A percentile compares a stretch with the other conserved stretches of the same genome.
phyloP scores from a whole-genome alignment of 2,888 invertebrate species.

The Apoda limacodes region DNA sequence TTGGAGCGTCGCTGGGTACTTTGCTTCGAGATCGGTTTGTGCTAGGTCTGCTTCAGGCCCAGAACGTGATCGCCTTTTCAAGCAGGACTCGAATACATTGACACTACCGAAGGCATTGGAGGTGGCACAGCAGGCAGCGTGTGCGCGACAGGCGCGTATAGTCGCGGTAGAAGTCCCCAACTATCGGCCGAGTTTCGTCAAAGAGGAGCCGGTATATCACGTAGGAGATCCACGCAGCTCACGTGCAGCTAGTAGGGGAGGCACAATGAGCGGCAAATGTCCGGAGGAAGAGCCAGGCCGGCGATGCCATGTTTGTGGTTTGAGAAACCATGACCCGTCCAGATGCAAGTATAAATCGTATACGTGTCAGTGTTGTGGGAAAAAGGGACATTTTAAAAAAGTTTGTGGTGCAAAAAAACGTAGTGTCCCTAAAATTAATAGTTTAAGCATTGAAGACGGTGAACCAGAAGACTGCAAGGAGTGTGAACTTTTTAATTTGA shows the following conservation, averaged over 20 bases:
- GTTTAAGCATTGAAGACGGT: conserved; percentile 7
- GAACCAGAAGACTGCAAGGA: conserved; percentile 4
- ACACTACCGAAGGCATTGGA: conserved; percentile 13
- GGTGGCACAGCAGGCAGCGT: too few relatives aligned
- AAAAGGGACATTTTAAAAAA: too few relatives aligned
- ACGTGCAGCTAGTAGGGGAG: too few relatives aligned
- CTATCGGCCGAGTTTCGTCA: conserved; percentile 4
- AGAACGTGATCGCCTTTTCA: too few relatives aligned
- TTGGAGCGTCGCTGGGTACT: conserved; percentile 9
- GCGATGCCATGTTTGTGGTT: conserved; percentile 8
- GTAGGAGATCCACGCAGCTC: neutral
- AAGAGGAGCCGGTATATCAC: conserved; percentile 12
- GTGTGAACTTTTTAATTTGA: conserved; percentile 4
- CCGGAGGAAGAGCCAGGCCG: too few relatives aligned
- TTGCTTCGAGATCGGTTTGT: too few relatives aligned
- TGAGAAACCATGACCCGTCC: conserved; percentile 12
- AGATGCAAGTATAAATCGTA: too few relatives aligned
- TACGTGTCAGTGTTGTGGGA: too few relatives aligned
- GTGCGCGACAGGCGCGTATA: too few relatives aligned
- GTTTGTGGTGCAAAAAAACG: conserved; percentile 17
- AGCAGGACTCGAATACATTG: too few relatives aligned
- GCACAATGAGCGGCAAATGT: too few relatives aligned
- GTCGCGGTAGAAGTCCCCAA: too few relatives aligned
- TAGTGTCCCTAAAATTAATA: conserved; percentile 15
- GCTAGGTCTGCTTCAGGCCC: conserved; percentile 14